Evolutionary conservation across 2,113 vertebrate genomes (phyloP).

Genomic region (Poeciliopsis retropinna): DNA sequence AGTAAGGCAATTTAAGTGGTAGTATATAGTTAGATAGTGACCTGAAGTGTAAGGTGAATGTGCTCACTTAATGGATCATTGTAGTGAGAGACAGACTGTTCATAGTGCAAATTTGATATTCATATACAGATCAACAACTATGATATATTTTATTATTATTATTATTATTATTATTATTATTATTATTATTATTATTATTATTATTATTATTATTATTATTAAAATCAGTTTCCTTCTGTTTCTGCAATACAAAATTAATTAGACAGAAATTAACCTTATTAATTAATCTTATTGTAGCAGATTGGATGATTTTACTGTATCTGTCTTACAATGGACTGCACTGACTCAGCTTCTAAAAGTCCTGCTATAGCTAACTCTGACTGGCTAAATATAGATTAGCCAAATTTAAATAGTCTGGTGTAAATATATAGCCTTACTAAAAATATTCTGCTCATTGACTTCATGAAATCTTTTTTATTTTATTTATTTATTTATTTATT

Average conservation of each 20-base stretch:
- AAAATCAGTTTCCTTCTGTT: too few species aligned
- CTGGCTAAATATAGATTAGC: neutral
- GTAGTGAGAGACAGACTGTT: constrained; percentile 50
- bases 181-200: too few species aligned
- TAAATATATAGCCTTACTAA: neutral
- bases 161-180: too few species aligned
- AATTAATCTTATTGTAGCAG: too few species aligned
- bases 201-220: too few species aligned
- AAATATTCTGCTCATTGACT: constrained; percentile 10
- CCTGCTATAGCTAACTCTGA: constrained; percentile 5
- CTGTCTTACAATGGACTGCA: neutral
- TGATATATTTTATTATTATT: too few species aligned
- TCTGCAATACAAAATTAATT: neutral
- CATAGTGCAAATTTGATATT: neutral
- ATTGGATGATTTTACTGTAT: neutral
- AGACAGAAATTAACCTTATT: neutral
- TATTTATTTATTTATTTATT: too few species aligned
- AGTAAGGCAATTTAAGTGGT: too few species aligned
- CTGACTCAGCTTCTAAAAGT: neutral
- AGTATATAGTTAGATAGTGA: neutral
- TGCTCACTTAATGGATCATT: constrained; percentile 59
- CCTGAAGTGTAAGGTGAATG: constrained; percentile 52
- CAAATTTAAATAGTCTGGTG: neutral
- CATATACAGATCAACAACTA: too few species aligned
- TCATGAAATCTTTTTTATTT: neutral